Percentiles rank a stretch among this genome's conserved stretches.
Evolutionary conservation across 2,113 vertebrate genomes (phyloP).

Genomic region (Lichenostomus cassidix): DNA sequence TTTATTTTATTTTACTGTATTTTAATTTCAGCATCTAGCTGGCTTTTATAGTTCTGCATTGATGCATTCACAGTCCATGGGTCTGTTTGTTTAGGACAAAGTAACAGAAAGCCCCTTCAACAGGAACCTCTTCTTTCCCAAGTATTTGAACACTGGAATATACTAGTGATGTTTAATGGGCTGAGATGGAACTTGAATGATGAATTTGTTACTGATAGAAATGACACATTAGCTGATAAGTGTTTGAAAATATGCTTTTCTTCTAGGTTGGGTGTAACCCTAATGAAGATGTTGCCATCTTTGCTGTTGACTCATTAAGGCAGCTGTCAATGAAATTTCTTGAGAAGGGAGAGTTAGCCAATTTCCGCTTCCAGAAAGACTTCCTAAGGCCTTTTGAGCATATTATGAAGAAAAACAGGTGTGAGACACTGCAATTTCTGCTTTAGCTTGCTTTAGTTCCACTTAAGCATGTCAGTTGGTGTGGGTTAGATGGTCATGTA

Average conservation of each 20-base stretch:
- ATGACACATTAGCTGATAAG: background rate
- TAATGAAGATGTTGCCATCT: slow-evolving; percentile 97
- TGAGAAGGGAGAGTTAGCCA: slow-evolving; percentile 96
- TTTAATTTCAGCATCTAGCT: background rate
- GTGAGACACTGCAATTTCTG: background rate
- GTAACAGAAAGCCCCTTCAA: background rate
- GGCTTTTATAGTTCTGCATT: background rate
- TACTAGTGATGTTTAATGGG: background rate
- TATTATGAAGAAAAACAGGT: slow-evolving; percentile 99
- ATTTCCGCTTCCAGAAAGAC: slow-evolving; percentile 98
- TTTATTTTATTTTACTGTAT: background rate
- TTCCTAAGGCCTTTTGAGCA: slow-evolving; percentile 97
- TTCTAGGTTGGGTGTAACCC: slow-evolving; percentile 95
- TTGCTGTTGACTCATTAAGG: slow-evolving; percentile 94
- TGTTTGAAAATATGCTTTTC: background rate
- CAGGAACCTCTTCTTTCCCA: background rate
- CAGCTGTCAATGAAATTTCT: slow-evolving; percentile 99
- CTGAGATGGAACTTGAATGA: background rate
- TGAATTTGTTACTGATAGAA: background rate
- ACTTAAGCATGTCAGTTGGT: background rate
- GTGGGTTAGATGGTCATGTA: background rate
- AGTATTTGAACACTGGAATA: background rate
- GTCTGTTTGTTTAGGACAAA: background rate
- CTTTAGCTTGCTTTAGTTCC: background rate
- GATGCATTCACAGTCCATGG: background rate